Evolutionary conservation across 2,888 invertebrate genomes (phyloP), one percentile per base, ranked within the genome.

Genomic region (Chamaedrilus cognettii): DNA sequence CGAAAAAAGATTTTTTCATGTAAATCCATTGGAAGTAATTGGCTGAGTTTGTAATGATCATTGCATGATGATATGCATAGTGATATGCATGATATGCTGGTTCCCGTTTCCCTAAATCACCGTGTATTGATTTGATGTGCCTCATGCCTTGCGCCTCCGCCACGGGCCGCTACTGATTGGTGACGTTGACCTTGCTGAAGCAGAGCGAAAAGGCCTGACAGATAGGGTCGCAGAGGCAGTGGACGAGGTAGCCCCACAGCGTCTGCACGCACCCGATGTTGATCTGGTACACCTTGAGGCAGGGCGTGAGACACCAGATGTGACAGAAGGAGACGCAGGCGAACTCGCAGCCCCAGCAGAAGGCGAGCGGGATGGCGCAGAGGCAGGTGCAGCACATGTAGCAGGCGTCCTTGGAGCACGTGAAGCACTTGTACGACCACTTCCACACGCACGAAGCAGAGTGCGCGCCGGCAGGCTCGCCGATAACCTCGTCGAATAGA

Each of bases 261-360:
- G 87, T 87, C 58, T 88, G 86, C 0, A 87, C 81, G 1, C 88
- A 87, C 0, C 88, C 87, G 78, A 88, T 90, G 78, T 88, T 87
- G 77, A 90, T 89, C 82, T 89, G 89, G 81, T 88, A 86, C 70
- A 88, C 86, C 62, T 90, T 86, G 58, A 90, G 82, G 68, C 87
- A 88, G 1, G 91, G 90, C 0, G 87, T 88, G 26, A 88, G 84
- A 78, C 89, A 90, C 90, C 91, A 91, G 77, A 91, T 89, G 85
- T 90, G 89, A 28, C 50, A 19, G 61, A 72, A 74, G 3, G 90
- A 88, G 15, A 90, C 83, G 74, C 90, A 71, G 4, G 76, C 76
- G 60, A 77, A 77, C 55, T 66, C 60, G 59, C 75, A 76, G 23
- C 76, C 76, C 35, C 90, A 85, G 73, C 87, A 83, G 69, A 90